phyloP scores from a whole-genome alignment of 2,888 invertebrate species.

The Thereva unica region DNA sequence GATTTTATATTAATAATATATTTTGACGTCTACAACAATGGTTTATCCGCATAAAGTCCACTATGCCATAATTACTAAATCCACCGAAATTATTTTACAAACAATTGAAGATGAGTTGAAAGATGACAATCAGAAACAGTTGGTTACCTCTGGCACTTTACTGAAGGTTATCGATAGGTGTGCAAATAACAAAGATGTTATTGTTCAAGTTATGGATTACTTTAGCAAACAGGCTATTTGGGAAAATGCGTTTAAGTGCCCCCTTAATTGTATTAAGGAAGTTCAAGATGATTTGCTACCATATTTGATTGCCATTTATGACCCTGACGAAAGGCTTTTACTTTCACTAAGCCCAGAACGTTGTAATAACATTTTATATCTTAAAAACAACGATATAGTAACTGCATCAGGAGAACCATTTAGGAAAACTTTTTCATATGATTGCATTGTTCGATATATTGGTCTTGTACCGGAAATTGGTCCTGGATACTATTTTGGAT shows the following conservation, averaged over 20 bases:
- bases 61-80: conserved; percentile 22
- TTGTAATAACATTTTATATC: conserved; percentile 56
- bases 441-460: conserved; percentile 61
- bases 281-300: conserved; percentile 58
- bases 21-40: too few species aligned
- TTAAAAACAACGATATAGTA: conserved; percentile 52
- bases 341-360: conserved; percentile 58
- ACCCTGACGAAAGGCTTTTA: conserved; percentile 60
- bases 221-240: conserved; percentile 46
- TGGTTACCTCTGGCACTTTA: conserved; percentile 15
- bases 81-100: conserved; percentile 20
- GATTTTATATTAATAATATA: too few species aligned
- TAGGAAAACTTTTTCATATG: conserved; percentile 46
- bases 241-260: conserved; percentile 51
- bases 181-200: conserved; percentile 24
- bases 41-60: not conserved
- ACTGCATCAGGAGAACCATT: conserved; percentile 56
- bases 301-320: conserved; percentile 60
- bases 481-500: conserved; percentile 62
- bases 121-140: conserved; percentile 25
- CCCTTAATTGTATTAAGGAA: conserved; percentile 44
- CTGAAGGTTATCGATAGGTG: conserved; percentile 12
- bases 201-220: conserved; percentile 50
- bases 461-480: conserved; percentile 62
- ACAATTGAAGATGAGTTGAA: not conserved